Evolutionary conservation across 1,140 invertebrate genomes (phyloP).

Genomic region (Helicoverpa zea): DNA sequence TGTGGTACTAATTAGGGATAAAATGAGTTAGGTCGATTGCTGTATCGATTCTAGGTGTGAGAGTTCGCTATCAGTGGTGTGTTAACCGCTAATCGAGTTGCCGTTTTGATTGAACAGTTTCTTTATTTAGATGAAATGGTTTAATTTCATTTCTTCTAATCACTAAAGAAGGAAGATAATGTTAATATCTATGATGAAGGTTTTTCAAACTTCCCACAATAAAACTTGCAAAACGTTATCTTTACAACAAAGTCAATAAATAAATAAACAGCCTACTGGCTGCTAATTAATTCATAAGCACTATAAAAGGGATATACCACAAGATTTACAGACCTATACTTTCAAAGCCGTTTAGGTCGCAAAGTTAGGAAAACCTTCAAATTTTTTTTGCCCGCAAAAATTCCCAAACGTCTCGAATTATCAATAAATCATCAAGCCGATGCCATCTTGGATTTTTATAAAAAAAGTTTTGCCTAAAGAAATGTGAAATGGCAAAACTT

Average conservation of each 20-base stretch:
- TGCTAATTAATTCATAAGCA: conserved; percentile 26
- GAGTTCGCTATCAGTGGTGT: neutral
- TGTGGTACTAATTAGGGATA: conserved; percentile 36
- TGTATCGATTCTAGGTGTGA: conserved; percentile 7
- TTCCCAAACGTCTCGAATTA: conserved; percentile 26
- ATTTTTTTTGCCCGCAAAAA: conserved; percentile 39
- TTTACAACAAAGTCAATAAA: conserved; percentile 15
- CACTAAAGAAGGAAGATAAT: neutral
- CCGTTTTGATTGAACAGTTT: too few relatives aligned
- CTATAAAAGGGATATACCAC: conserved; percentile 24
- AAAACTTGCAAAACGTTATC: neutral
- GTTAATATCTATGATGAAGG: neutral
- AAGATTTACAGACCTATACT: conserved; percentile 41
- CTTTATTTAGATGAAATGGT: neutral
- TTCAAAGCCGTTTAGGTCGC: conserved; percentile 35
- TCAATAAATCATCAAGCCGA: conserved; percentile 44
- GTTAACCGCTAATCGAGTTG: too few relatives aligned
- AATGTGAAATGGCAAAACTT: conserved; percentile 43
- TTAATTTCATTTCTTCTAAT: too few relatives aligned
- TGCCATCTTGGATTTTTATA: conserved; percentile 40
- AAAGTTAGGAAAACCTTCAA: conserved; percentile 15
- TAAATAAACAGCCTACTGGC: conserved; percentile 11
- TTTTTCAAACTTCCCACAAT: neutral
- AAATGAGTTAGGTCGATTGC: conserved; percentile 10
- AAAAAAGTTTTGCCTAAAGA: conserved; percentile 36